Percentiles rank a stretch among this genome's conserved stretches.
Evolutionary conservation across 2,888 invertebrate species (phyloP).

Genomic region (Rosalia funebris): DNA sequence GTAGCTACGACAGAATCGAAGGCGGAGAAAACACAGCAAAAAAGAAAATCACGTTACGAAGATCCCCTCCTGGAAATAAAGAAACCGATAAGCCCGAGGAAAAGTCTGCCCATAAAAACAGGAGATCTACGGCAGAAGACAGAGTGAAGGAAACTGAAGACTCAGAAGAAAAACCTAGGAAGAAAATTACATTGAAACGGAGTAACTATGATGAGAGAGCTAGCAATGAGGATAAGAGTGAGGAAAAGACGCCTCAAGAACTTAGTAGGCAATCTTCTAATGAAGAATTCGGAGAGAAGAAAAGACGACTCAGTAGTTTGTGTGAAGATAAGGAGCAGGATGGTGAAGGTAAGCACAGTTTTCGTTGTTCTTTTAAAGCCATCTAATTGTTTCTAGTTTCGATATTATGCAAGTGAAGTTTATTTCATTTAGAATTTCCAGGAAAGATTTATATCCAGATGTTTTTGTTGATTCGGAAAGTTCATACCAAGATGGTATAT

Average conservation of each 20-base stretch:
- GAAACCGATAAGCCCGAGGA: conserved; percentile 2
- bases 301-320: conserved; percentile 29
- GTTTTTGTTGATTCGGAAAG: no score
- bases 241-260: conserved; percentile 21
- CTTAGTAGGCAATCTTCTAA: conserved; percentile 4
- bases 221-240: conserved; percentile 37
- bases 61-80: conserved; percentile 27
- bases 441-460: no score
- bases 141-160: conserved; percentile 31
- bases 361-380: no score
- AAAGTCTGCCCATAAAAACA: conserved; percentile 8
- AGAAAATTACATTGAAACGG: conserved; percentile 42
- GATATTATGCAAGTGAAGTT: no score
- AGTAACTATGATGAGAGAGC: conserved; percentile 30
- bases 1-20: conserved; percentile 8
- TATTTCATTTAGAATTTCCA: no score
- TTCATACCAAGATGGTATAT: no score
- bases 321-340: conserved; percentile 35
- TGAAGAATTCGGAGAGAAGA: no score
- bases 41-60: conserved; percentile 31
- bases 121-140: conserved; percentile 26
- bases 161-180: conserved; percentile 39
- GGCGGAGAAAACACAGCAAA: conserved; percentile 17
- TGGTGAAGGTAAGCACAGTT: conserved; percentile 43
- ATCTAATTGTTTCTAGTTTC: no score